Base-by-base conservation (phyloP, 2,888 invertebrate species). In the Thymelicus lineola region DNA sequence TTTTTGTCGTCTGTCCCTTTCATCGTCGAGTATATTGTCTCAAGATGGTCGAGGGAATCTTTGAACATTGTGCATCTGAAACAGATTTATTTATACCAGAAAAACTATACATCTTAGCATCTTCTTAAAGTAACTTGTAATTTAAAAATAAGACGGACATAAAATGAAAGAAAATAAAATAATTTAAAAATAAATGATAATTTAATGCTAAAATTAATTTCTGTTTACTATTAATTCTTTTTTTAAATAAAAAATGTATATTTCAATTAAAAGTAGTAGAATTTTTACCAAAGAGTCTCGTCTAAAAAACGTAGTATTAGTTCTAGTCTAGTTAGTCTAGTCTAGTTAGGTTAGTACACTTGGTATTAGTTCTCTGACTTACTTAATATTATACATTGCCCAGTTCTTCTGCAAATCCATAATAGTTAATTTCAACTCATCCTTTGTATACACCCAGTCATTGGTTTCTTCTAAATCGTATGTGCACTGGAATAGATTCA, bases 401-500 rank as follows among this genome's bases (percentile, higher is more conserved):
- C 98, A 98, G 75, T 96, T 94, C 35, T 92, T 91, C 84, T 98
- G 97, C 53, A 98, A 82, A 67, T 95, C 95, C 60, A 91, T 90
- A 6, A 98, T 94, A 0, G 97, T 94, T 65, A 88, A 90, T 55
- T 81, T 82, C 57, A 97, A 77, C 75, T 96, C 95, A 0, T 95
- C 94, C 53, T 88, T 80, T 63, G 95, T 95, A 71, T 84, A 88
- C 0, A 83, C 70, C 97, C 97, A 97, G 0, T 91, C 76, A 0
- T 89, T 75, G 7, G 86, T 83, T 58, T 95, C 94, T 9, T 87
- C 82, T 5, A 90, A 15, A 0, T 94, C 91, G 84, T 96, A 98
- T n/a, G 95, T 91, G 76, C 97, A 97, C 61, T 96, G 91, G 86
- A 96, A 98, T 14, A 99, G 92, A 88, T 97, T 97, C 42, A 99